Conservation (phyloP, 2,113 vertebrate genomes). For the Hipposideros armiger region DNA sequence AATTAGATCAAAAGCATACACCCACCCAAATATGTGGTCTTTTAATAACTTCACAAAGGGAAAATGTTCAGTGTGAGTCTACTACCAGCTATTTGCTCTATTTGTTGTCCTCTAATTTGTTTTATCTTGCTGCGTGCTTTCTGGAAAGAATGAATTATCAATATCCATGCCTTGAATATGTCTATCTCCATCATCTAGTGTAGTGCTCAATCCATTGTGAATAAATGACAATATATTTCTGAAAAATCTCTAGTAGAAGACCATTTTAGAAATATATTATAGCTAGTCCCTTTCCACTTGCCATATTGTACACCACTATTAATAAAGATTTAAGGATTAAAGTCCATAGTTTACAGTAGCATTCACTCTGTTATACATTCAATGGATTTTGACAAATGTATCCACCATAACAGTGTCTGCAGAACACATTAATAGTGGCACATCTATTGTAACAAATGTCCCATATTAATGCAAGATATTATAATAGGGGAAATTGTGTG, state of each 20-base stretch:
- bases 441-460: no score
- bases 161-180: not conserved
- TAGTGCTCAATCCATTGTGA: not conserved
- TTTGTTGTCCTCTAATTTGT: not conserved
- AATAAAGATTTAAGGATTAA: not conserved
- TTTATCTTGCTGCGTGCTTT: not conserved
- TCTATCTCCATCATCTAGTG: not conserved
- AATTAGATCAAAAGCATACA: not conserved
- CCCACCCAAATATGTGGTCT: not conserved
- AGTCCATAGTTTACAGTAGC: no score
- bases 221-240: not conserved
- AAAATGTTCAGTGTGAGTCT: not conserved
- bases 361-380: no score
- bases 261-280: not conserved
- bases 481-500: no score
- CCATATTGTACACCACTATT: not conserved
- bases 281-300: not conserved
- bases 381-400: no score
- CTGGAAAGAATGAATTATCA: not conserved
- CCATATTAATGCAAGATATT: no score
- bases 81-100: not conserved
- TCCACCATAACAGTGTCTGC: no score
- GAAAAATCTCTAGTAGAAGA: not conserved
- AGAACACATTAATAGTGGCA: no score
- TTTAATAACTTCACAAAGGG: constrained; percentile 1